Evolutionary conservation across 2,888 invertebrate genomes (phyloP).

Genomic region (Standfussiana lucernea): DNA sequence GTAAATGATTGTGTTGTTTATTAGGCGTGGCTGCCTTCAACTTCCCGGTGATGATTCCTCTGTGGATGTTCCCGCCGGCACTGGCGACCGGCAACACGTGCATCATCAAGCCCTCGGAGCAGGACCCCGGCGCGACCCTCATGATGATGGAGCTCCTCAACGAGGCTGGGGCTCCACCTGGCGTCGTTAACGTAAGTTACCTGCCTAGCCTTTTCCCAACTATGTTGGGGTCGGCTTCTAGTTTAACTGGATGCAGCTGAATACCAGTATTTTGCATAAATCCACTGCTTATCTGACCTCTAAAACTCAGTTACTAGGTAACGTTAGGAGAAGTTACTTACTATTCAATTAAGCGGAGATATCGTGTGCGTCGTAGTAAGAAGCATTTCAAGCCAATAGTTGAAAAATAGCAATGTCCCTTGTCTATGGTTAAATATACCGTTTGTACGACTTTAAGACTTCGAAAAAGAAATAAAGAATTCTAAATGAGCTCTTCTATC

Average conservation of each 20-base stretch:
- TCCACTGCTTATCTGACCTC: background rate
- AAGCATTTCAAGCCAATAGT: background rate
- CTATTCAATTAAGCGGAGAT: background rate
- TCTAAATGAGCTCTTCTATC: background rate
- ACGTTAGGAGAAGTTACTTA: background rate
- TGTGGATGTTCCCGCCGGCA: conserved; percentile 98
- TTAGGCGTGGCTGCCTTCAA: conserved; percentile 99
- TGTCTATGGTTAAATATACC: background rate
- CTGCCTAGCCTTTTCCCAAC: background rate
- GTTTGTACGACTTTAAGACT: background rate
- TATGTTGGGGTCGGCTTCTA: background rate
- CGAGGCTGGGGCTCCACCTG: conserved; percentile 98
- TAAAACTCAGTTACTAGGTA: background rate
- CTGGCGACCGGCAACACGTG: conserved; percentile 98
- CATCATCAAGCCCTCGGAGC: conserved; percentile 98
- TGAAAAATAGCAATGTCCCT: background rate
- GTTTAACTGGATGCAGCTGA: background rate
- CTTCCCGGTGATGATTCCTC: conserved; percentile 99
- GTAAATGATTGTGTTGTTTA: background rate
- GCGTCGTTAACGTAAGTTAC: conserved; percentile 96
- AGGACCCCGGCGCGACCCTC: conserved; percentile 99
- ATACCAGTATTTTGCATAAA: background rate
- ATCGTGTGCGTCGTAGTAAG: background rate
- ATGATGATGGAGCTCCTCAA: conserved; percentile 97
- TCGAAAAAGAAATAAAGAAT: too few species aligned